A percentile compares a stretch with the other conserved stretches of the same genome.
These are phyloP conservation scores for Periophthalmus modestus DNA, from an alignment of 2,113 vertebrate species.

Conservation along the genomic window DNA sequence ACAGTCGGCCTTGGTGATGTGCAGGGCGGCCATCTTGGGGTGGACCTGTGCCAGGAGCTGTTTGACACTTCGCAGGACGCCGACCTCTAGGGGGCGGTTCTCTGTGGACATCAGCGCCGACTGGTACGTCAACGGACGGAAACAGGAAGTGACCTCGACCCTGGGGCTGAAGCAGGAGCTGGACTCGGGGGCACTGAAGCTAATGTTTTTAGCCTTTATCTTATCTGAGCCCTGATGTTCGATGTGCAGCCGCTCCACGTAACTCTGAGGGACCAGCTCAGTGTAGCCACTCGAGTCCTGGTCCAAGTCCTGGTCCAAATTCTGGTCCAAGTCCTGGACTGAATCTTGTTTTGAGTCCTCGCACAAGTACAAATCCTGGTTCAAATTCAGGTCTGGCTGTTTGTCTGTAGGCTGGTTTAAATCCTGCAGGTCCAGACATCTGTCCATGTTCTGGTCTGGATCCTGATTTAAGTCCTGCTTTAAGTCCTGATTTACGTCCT, in stretches of 20 bases:
- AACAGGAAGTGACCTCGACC: constrained; percentile 84
- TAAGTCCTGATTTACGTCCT: not conserved
- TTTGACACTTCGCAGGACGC: constrained; percentile 88
- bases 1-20: constrained; percentile 94
- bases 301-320: constrained; percentile 15
- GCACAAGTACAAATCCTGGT: not conserved
- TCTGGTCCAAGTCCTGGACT: constrained; percentile 14
- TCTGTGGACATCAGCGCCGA: constrained; percentile 85
- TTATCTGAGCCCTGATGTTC: constrained; percentile 44
- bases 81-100: constrained; percentile 90
- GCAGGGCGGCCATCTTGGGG: constrained; percentile 82
- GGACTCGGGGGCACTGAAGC: constrained; percentile 9
- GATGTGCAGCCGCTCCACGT: constrained; percentile 78
- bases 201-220: constrained; percentile 26
- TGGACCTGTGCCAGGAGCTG: constrained; percentile 87
- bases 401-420: not conserved
- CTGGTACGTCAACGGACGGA: constrained; percentile 81
- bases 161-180: constrained; percentile 66
- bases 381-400: not conserved
- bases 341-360: not conserved
- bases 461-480: not conserved
- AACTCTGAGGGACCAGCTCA: constrained; percentile 79
- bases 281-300: constrained; percentile 79
- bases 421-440: not conserved
- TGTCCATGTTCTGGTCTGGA: not conserved